Evolutionary conservation across 2,113 vertebrate species (phyloP).

Genomic region (Pterocles orientalis): DNA sequence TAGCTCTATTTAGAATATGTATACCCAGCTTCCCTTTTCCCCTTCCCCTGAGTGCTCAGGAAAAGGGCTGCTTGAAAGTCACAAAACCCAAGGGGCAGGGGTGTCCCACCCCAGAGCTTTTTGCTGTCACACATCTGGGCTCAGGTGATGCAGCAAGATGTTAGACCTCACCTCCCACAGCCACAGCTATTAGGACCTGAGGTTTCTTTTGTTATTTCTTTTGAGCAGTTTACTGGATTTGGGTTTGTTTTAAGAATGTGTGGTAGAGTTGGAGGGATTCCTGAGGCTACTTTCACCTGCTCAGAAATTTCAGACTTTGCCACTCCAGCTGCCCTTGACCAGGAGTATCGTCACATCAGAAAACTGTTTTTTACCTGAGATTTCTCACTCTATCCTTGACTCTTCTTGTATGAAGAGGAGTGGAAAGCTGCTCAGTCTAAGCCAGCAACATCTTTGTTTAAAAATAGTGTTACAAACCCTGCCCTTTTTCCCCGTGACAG

Average conservation of each 20-base stretch:
- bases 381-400: neutral
- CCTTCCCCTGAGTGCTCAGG: neutral
- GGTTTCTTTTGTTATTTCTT: conserved; percentile 15
- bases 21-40: neutral
- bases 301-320: neutral
- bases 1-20: neutral
- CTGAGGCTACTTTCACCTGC: conserved; percentile 15
- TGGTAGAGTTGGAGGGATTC: neutral
- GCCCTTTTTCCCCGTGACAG: neutral
- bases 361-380: neutral
- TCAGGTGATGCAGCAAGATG: neutral
- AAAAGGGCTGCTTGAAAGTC: neutral
- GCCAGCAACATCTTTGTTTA: neutral
- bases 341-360: neutral
- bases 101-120: neutral
- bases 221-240: neutral
- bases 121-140: neutral
- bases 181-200: neutral
- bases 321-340: neutral
- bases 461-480: neutral
- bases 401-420: neutral
- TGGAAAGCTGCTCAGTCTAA: neutral
- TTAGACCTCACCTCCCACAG: neutral
- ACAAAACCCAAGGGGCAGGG: neutral
- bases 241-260: neutral